A percentile compares a stretch with the other conserved stretches of the same genome.
phyloP scores from a whole-genome alignment of 2,888 invertebrate species.

The Epiperipatus broadwayi region DNA sequence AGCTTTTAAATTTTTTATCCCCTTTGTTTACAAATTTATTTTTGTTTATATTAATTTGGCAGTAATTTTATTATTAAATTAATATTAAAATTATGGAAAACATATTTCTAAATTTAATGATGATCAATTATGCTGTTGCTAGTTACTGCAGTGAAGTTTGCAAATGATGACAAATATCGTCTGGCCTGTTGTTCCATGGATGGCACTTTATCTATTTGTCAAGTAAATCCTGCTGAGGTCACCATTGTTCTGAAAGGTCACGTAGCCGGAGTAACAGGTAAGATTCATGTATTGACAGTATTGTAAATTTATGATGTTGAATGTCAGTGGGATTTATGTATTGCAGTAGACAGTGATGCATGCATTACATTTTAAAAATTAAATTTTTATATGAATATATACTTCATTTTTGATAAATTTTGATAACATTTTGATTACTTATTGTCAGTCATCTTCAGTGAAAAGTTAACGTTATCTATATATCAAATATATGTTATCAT shows the following conservation, averaged over 20 bases:
- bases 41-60: no score
- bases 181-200: constrained; percentile 61
- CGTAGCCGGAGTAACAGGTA: constrained; percentile 50
- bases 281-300: constrained; percentile 15
- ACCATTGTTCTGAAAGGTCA: constrained; percentile 53
- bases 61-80: no score
- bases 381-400: no score
- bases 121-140: no score
- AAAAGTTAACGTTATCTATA: no score
- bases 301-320: constrained; percentile 8
- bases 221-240: constrained; percentile 50
- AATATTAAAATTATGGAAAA: no score
- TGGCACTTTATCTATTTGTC: constrained; percentile 56
- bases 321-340: background rate
- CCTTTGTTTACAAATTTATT: constrained; percentile 20
- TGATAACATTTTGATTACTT: no score
- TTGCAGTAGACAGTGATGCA: background rate
- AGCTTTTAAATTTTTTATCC: no score
- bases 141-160: constrained; percentile 59
- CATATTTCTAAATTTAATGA: no score
- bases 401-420: no score
- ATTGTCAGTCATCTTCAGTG: no score
- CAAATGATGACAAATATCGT: constrained; percentile 58
- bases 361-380: background rate
- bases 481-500: no score